Base-by-base conservation (phyloP, 2,888 invertebrate species). In the Philereme transversata region DNA sequence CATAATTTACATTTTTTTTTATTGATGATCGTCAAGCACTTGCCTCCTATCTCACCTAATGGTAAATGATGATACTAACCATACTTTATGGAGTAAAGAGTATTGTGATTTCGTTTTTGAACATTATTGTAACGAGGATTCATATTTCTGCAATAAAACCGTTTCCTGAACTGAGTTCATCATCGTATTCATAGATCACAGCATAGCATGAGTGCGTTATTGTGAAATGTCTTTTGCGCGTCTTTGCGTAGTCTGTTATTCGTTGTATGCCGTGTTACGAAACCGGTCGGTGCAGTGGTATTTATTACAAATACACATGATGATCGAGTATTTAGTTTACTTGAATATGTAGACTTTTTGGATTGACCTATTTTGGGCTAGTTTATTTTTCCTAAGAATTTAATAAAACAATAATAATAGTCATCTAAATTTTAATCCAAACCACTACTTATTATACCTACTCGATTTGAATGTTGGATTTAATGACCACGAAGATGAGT, bases 201-300 rank as follows among this genome's bases (percentile, higher is more conserved):
- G 55, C 44, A 46, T 22, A 61, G 59, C 47, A 51, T 44, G 54
- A 58, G 62, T 55, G 58, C 51, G 65, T 63, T 60, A 62, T 77
- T 76, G 76, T 78, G 79, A 76, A 79, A 78, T 64, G 67, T 69
- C 65, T 65, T 70, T 70, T 66, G 72, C 74, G 67, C 71, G 71
- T 77, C 72, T 73, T 64, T 63, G 62, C 44, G 58, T 22, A 22
- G 22, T 67, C 52, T 67, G 64, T 60, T 65, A 71, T 66, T 65
- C 62, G 52, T 51, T 68, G 63, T 70, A 72, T 69, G 72, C 67
- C 58, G 58, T 36, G 63, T 74, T 71, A 65, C 69, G 60, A 73
- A 75, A 72, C 68, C 64, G 65, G 67, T 71, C 55, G 65, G 64
- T 64, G 61, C 65, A 65, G 65, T 67, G 66, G 64, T 64, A 70